Evolutionary conservation across 2,797 vertebrate genomes (phyloP), one percentile per base, ranked within the genome.

Genomic region (Rhinatrema bivittatum): DNA sequence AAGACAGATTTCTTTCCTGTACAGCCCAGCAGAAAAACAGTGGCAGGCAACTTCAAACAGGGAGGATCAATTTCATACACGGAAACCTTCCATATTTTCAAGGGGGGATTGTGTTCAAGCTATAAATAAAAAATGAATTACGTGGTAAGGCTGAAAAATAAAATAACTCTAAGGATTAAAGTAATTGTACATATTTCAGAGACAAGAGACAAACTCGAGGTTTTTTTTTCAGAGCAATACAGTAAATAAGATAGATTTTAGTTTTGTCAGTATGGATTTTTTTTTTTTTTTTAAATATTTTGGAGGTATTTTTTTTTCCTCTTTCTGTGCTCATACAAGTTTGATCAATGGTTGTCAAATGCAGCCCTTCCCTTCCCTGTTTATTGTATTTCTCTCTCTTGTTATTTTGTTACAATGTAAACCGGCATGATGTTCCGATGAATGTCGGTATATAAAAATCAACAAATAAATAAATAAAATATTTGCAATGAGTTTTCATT

Each of bases 1-100:
- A 79, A 78, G 73, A 78, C 66, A 70, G 81, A 77, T 79, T 77
- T 79, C 74, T 76, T 77, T 73, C 36, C 42, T 69, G 78, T 71
- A 69, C n/a, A 50, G 75, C 70, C 61, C 61, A 54, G 65, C 70
- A 75, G 63, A 77, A 63, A 61, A 60, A 54, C 60, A 53, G 50
- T 53, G 50, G 39, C 48, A 29, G 34, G 43, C 56, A 40, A 52
- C 57, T 66, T 62, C 47, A 53, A 46, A 57, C 21, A 40, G 26
- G 60, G n/a, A n/a, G n/a, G 55, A 33, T 42, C 50, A 19, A 34
- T 31, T 48, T 45, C 41, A 60, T 49, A 69, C 27, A 48, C 65
- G 68, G 61, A 59, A 52, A 39, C 20, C 47, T 45, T 49, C 17
- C 6, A 39, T 28, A 26, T 7, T n/a, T n/a, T n/a, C n/a, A n/a